Percentiles rank a stretch among this genome's conserved stretches.
These are phyloP conservation scores for Pilophorus perplexus DNA, from an alignment of 2,888 invertebrate genomes.

Conservation along the genomic window DNA sequence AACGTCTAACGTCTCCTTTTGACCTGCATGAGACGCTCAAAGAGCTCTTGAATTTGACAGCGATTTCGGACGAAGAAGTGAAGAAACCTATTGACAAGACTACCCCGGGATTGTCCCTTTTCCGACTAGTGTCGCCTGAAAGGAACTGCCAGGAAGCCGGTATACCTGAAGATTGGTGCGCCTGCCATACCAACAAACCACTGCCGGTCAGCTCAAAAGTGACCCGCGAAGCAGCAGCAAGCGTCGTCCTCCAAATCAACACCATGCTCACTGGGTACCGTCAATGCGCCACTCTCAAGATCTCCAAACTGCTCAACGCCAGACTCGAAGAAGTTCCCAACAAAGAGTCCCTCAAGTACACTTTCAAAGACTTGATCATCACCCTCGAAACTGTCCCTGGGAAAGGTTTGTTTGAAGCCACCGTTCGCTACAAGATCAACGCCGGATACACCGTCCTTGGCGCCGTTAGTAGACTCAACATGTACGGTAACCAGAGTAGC, in stretches of 20 bases:
- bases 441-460: conserved; percentile 61
- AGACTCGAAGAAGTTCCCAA: conserved; percentile 56
- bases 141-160: conserved; percentile 75
- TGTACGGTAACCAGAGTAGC: conserved; percentile 75
- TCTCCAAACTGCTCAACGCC: conserved; percentile 56
- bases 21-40: conserved; percentile 77
- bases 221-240: conserved; percentile 22
- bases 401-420: conserved; percentile 74
- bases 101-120: conserved; percentile 66
- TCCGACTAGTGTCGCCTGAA: conserved; percentile 66
- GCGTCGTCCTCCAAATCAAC: conserved; percentile 31
- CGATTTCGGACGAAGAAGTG: conserved; percentile 53
- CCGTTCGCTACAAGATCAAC: conserved; percentile 57
- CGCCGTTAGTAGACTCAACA: conserved; percentile 72
- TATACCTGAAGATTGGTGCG: conserved; percentile 84
- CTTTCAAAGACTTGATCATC: conserved; percentile 59
- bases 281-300: conserved; percentile 64
- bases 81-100: neutral
- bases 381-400: conserved; percentile 66
- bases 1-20: conserved; percentile 76
- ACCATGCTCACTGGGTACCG: conserved; percentile 57
- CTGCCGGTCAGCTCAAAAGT: conserved; percentile 53
- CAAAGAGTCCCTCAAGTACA: conserved; percentile 20
- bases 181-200: conserved; percentile 69
- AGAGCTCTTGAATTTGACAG: conserved; percentile 62